Base-by-base conservation (phyloP, 2,113 vertebrate species). In the Nycticryphes semicollaris region DNA sequence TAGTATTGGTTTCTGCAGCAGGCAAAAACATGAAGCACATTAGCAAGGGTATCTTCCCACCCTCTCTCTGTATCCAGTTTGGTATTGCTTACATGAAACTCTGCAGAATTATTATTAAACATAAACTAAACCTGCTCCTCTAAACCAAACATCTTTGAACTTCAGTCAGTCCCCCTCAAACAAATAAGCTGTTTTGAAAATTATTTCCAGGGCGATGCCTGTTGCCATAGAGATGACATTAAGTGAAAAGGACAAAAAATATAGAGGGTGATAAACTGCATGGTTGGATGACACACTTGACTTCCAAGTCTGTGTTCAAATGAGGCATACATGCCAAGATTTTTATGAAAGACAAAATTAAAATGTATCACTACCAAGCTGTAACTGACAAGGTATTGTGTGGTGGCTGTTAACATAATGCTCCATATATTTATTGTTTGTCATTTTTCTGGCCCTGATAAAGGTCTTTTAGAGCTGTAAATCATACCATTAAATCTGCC, bases 211-310 rank as follows among this genome's bases (percentile, higher is more conserved):
- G 98, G 98, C 50, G 74, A 98, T 98, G 98, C 97, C 98, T 98
- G 98, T 99, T 98, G 97, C 98, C 98, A 99, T 99, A 98, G 99
- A 92, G 98, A 99, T 99, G 98, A 98, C 98, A 98, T 98, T 98
- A 98, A 98, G 97, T 98, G 98, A 98, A 98, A 98, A 98, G 98
- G 98, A 98, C 98, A 98, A 98, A 98, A 99, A 98, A 98, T 98
- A 98, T 98, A 98, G 98, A 97, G 97, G 98, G 98, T 98, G 97
- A 98, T 99, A 98, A 98, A 98, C 97, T 97, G 89, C 98, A 89
- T 95, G 95, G 97, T 98, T 98, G 98, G 98, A 98, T 98, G 98
- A 98, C 98, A 98, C 96, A 98, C 98, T 98, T 98, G 97, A 98
- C 98, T 98, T 98, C 97, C 97, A 98, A 98, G 98, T 97, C 98